These are phyloP conservation scores for Abrostola tripartita DNA, from an alignment of 2,888 invertebrate genomes.

Conservation along the genomic window DNA sequence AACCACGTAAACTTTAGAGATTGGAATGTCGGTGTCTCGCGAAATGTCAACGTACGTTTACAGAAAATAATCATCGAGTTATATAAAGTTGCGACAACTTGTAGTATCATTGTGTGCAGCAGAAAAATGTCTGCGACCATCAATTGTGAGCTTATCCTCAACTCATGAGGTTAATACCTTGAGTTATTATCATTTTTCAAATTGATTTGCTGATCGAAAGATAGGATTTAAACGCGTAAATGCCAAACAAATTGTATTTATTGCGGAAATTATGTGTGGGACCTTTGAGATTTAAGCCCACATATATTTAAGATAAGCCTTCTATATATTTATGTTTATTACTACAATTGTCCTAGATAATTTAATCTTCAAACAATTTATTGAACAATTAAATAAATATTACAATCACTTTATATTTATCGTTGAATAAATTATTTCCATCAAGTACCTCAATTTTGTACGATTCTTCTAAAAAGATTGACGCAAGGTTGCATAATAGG, in stretches of 20 bases:
- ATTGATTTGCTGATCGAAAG: slow-evolving; percentile 75
- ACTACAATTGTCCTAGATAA: slow-evolving; percentile 41
- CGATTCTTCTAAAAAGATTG: slow-evolving; percentile 18
- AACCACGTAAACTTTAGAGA: slow-evolving; percentile 60
- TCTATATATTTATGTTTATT: slow-evolving; percentile 56
- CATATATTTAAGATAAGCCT: slow-evolving; percentile 54
- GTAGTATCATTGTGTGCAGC: slow-evolving; percentile 51
- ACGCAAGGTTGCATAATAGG: slow-evolving; percentile 28
- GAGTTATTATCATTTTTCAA: slow-evolving; percentile 76
- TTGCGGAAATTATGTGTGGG: slow-evolving; percentile 61
- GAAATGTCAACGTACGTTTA: slow-evolving; percentile 65
- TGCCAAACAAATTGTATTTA: slow-evolving; percentile 69
- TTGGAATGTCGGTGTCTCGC: slow-evolving; percentile 61
- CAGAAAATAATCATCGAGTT: slow-evolving; percentile 50
- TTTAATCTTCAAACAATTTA: slow-evolving; percentile 23
- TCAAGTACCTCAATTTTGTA: slow-evolving; percentile 32
- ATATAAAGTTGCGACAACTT: slow-evolving; percentile 54
- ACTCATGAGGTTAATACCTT: slow-evolving; percentile 71
- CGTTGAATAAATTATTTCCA: slow-evolving; percentile 39
- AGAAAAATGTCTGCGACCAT: slow-evolving; percentile 68
- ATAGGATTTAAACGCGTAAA: slow-evolving; percentile 66
- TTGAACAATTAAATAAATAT: slow-evolving; percentile 19
- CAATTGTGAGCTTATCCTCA: slow-evolving; percentile 74
- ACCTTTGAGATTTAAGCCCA: slow-evolving; percentile 55
- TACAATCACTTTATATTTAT: slow-evolving; percentile 39